Conservation (phyloP, 2,888 invertebrate genomes). For the Amorpha juglandis region DNA sequence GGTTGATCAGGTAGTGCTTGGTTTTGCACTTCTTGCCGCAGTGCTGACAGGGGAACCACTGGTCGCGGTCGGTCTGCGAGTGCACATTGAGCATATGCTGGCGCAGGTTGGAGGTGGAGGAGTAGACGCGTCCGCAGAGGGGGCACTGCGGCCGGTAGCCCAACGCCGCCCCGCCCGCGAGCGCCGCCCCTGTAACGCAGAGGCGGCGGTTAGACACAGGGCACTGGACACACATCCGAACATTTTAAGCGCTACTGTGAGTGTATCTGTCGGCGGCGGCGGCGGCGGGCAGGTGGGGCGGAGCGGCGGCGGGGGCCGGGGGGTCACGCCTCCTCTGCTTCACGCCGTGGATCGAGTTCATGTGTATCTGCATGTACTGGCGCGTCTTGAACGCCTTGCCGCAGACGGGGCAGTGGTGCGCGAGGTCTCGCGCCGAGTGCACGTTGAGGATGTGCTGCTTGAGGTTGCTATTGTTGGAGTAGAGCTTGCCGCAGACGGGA, state of each 20-base stretch:
- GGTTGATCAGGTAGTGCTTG: constrained; percentile 90
- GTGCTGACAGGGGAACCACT: constrained; percentile 89
- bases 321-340: constrained; percentile 83
- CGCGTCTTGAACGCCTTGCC: constrained; percentile 88
- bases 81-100: constrained; percentile 91
- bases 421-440: constrained; percentile 85
- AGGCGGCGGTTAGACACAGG: constrained; percentile 84
- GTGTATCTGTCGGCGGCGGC: constrained; percentile 61
- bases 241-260: constrained; percentile 74
- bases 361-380: constrained; percentile 88
- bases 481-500: constrained; percentile 87
- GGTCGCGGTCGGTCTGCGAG: constrained; percentile 87
- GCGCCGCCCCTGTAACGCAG: constrained; percentile 87
- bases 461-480: constrained; percentile 88
- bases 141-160: constrained; percentile 87
- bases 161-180: constrained; percentile 81
- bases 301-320: constrained; percentile 65
- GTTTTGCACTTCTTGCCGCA: constrained; percentile 91
- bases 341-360: constrained; percentile 87
- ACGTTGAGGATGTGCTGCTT: constrained; percentile 89
- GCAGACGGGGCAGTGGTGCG: constrained; percentile 86
- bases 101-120: constrained; percentile 89
- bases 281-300: constrained; percentile 64
- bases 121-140: constrained; percentile 89
- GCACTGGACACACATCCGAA: constrained; percentile 56